These are phyloP conservation scores for Acanthisitta chloris DNA, from an alignment of 2,113 vertebrate genomes.

Conservation along the genomic window DNA sequence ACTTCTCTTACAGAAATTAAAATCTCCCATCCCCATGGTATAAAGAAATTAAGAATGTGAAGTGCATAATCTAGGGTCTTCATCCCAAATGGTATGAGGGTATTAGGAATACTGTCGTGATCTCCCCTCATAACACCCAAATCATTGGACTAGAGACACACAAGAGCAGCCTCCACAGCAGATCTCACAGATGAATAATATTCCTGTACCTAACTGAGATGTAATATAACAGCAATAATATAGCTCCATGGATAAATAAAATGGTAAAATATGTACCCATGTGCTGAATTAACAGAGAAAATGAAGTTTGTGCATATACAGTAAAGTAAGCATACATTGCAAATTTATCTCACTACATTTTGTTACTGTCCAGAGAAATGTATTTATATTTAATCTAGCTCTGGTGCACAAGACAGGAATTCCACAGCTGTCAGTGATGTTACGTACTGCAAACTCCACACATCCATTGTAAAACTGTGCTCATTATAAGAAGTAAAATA, in stretches of 20 bases:
- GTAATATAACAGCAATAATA: background rate
- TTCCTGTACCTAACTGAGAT: background rate
- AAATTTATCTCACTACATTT: background rate
- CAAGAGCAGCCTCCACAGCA: background rate
- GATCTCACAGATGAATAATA: background rate
- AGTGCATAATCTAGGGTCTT: background rate
- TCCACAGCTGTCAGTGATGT: constrained; percentile 16
- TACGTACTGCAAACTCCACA: constrained; percentile 20
- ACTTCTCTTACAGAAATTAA: background rate
- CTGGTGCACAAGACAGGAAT: background rate
- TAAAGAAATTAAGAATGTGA: background rate
- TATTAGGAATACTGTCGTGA: too few relatives aligned
- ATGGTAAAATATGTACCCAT: background rate
- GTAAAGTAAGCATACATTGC: background rate
- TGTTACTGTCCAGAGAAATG: background rate
- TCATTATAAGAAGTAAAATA: constrained; percentile 62
- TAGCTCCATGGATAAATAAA: background rate
- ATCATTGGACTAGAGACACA: background rate
- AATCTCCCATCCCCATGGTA: background rate
- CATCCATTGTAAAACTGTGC: constrained; percentile 39
- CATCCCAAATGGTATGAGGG: background rate
- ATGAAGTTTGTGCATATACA: background rate
- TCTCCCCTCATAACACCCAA: too few relatives aligned
- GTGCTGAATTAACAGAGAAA: background rate
- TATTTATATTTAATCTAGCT: constrained; percentile 42